Evolutionary conservation across 2,797 vertebrate genomes (phyloP), one percentile per base, ranked within the genome.

Genomic region (Eulemur coronatus): DNA sequence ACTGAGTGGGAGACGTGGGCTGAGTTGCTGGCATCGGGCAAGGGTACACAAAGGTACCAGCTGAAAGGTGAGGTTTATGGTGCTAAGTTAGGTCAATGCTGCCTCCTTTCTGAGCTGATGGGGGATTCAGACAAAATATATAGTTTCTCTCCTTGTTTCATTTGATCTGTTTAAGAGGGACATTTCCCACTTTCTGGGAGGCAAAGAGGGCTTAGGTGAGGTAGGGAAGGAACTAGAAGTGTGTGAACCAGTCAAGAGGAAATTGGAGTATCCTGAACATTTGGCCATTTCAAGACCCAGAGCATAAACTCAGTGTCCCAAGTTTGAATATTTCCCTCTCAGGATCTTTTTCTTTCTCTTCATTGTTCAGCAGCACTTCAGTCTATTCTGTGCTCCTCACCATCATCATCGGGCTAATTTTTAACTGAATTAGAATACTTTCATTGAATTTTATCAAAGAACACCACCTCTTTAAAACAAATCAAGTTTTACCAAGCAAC

Each of bases 171-270:
- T 97, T 94, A 96, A 97, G 93, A 97, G 81, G 91, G 79, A 94
- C 88, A 80, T 97, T 98, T 97, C 97, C 97, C 96, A 97, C 97
- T 98, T 98, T 95, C 94, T 96, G 95, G 97, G 96, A 97, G 95
- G 96, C 97, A 95, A 38, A 96, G 97, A 97, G 97, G 96, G 95
- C 95, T 92, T 93, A 91, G 96, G 96, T 97, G 96, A 98, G 92
- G 96, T 89, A 91, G 97, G 92, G 78, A 88, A 98, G 98, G 97
- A 98, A 95, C 98, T 97, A 97, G 97, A 97, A 96, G 96, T 96
- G 97, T 98, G 97, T 98, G 98, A 98, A 98, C 97, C 93, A 97
- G 94, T 95, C 87, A 63, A 91, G 93, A 95, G 90, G 97, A 98
- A 97, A 98, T 96, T 65, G 97, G 95, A 98, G 97, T 97, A 97